Evolutionary conservation across 92 coral and sea anemone genomes (phyloP).

Genomic region (Porites divaricata): DNA sequence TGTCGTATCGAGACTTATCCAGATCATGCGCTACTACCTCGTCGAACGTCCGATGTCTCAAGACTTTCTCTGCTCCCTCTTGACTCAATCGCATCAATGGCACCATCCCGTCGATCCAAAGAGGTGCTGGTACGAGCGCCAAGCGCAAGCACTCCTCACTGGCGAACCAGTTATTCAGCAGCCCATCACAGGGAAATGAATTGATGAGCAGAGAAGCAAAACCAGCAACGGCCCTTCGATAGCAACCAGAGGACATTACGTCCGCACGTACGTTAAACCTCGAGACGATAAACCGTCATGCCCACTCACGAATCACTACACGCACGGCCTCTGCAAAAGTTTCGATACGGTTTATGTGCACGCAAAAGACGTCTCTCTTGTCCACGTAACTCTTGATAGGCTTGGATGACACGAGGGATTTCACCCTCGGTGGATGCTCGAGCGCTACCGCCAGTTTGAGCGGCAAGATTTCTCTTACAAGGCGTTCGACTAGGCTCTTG

Average conservation of each 20-base stretch:
- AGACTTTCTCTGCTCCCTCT: neutral
- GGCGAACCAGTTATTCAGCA: neutral
- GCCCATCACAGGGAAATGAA: neutral
- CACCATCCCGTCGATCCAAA: neutral
- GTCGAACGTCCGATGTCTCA: neutral
- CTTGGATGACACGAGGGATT: neutral
- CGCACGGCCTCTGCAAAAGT: slow-evolving; percentile 15
- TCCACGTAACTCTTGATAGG: neutral
- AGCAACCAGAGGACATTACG: neutral
- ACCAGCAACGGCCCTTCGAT: slow-evolving; percentile 15
- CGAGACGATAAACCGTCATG: neutral
- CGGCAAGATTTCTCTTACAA: neutral
- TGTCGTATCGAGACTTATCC: neutral
- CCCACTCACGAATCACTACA: slow-evolving; percentile 17
- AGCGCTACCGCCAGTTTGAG: neutral
- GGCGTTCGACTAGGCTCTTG: neutral
- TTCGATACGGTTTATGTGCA: neutral
- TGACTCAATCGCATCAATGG: neutral
- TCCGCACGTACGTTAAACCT: neutral
- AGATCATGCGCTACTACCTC: neutral
- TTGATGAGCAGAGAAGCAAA: neutral
- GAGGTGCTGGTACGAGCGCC: slow-evolving; percentile 18
- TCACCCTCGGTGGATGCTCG: neutral
- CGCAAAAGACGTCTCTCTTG: neutral
- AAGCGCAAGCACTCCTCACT: neutral